Evolutionary conservation across 1,140 invertebrate genomes (phyloP), one percentile per base, ranked within the genome.

Genomic region (Papilio dardanus): DNA sequence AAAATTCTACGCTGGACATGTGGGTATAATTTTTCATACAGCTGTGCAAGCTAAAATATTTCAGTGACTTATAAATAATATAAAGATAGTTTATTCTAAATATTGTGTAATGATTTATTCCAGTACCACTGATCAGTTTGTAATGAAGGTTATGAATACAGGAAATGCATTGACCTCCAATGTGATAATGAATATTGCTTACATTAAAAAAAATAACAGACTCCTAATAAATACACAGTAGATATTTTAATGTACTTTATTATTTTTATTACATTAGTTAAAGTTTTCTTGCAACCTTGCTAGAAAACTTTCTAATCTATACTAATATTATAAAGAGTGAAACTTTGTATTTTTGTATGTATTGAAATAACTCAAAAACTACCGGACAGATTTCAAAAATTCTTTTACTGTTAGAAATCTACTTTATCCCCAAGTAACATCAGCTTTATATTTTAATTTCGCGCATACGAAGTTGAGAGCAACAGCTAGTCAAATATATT

Each of bases 131-230:
- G 24, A 54, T 62, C 54, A 30, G 54, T 30, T 62, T 62, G 10
- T 28, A 62, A 12, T 62, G 24, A 62, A 62, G 54, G 54, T 62
- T 28, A 14, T 62, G 54, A 62, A 62, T 28, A 24, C 21, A 62
- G 54, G 54, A 62, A 62, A 62, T 62, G 54, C 54, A 62, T 62
- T 62, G 54, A 62, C 54, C 54, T 62, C 54, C 24, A 62, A 62
- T 62, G 24, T 62, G 50, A 54, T 28, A 62, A 62, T 30, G 54
- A 62, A 62, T 62, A 28, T 28, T 62, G 24, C 24, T 62, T 28
- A 24, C 54, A 62, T 62, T 62, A 62, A 62, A 21, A 28, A 62
- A 62, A 14, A 62, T n/a, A 62, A 1, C 28, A 10, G 3, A 10
- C 54, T 62, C 24, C 54, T 28, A 37, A 42, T 28, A 71, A 7